A percentile compares a stretch with the other conserved stretches of the same genome.
Evolutionary conservation across 2,888 invertebrate genomes (phyloP).

Genomic region (Frankliniella intonsa): DNA sequence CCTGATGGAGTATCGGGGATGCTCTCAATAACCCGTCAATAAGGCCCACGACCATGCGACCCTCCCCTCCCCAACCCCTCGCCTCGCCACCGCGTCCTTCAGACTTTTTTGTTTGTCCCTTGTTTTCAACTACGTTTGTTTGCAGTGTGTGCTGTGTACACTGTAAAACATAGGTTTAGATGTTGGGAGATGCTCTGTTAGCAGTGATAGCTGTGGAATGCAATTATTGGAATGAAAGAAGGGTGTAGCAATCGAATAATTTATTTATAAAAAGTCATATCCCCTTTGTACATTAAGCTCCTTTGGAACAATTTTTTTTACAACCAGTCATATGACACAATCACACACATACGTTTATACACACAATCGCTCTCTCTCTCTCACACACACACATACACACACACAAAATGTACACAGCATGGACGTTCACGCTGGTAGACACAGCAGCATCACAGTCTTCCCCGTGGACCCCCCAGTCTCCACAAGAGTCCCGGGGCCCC

Average conservation of each 20-base stretch:
- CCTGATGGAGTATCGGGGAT: slow-evolving; percentile 8
- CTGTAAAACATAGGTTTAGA: too few species aligned
- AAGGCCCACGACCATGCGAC: background rate
- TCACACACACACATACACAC: background rate
- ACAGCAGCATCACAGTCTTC: background rate
- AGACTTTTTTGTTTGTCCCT: too few species aligned
- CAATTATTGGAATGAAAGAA: background rate
- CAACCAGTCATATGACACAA: background rate
- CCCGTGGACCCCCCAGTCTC: too few species aligned
- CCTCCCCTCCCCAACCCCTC: background rate
- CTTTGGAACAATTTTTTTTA: background rate
- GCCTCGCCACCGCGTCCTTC: background rate
- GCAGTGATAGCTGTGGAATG: too few species aligned
- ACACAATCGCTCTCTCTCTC: background rate
- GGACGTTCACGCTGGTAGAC: background rate
- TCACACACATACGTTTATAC: background rate
- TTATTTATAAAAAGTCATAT: slow-evolving; percentile 24
- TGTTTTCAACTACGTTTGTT: too few species aligned
- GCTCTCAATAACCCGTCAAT: slow-evolving; percentile 6
- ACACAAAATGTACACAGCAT: background rate
- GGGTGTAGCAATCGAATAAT: background rate
- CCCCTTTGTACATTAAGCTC: slow-evolving; percentile 10
- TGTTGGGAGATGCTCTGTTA: too few species aligned
- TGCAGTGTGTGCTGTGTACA: too few species aligned
- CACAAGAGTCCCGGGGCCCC: too few species aligned